A percentile compares a stretch with the other conserved stretches of the same genome.
phyloP scores from a whole-genome alignment of 1,140 invertebrate genomes.

The Drosophila ananassae region DNA sequence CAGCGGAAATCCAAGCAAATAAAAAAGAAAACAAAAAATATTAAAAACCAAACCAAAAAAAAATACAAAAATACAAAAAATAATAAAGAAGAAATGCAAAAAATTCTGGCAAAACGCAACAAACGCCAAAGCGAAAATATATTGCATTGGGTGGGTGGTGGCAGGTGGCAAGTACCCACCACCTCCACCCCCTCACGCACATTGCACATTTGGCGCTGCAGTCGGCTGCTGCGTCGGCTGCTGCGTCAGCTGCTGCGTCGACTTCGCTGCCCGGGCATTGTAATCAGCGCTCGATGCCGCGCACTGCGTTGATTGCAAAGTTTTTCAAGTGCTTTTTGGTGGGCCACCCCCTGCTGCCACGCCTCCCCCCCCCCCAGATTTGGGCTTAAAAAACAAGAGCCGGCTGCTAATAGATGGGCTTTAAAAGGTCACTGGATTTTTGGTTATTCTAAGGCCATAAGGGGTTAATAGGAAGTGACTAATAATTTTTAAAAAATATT shows the following conservation, averaged over 20 bases:
- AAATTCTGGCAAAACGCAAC: conserved; percentile 61
- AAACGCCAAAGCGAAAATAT: conserved; percentile 75
- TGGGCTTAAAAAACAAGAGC: neutral
- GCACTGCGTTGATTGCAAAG: conserved; percentile 77
- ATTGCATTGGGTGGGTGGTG: conserved; percentile 53
- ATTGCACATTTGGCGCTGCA: conserved; percentile 68
- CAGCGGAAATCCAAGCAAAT: conserved; percentile 55
- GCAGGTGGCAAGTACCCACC: neutral
- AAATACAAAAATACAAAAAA: neutral
- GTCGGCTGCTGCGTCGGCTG: conserved; percentile 1
- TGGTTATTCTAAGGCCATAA: neutral
- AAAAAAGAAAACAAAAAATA: conserved; percentile 25
- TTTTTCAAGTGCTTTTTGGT: conserved; percentile 71
- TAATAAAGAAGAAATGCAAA: conserved; percentile 5
- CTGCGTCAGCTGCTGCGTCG: neutral
- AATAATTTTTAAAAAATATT: no score
- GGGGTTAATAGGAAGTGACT: no score
- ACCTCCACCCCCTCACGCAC: conserved; percentile 53
- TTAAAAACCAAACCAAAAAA: neutral
- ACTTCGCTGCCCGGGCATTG: conserved; percentile 54
- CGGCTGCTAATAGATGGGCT: neutral
- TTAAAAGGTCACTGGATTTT: neutral
- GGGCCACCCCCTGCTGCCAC: neutral
- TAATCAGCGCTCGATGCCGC: conserved; percentile 59
- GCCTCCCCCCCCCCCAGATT: neutral